Evolutionary conservation across 2,888 invertebrate genomes (phyloP).

Genomic region (Philaethria dido): DNA sequence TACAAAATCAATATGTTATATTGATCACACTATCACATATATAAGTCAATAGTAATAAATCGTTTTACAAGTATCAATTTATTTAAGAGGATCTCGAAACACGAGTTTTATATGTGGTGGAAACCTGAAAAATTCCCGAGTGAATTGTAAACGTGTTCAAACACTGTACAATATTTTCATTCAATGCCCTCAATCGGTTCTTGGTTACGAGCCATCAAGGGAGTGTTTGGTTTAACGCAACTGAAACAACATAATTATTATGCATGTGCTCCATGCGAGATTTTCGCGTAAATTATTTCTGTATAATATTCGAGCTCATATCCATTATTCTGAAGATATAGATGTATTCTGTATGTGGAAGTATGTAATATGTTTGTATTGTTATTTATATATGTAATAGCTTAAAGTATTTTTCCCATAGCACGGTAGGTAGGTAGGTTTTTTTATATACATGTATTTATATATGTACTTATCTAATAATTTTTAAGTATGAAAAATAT

Average conservation of each 20-base stretch:
- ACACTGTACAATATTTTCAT: constrained; percentile 65
- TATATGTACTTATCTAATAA: too few relatives aligned
- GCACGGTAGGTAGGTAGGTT: too few relatives aligned
- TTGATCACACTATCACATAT: constrained; percentile 21
- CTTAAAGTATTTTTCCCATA: too few relatives aligned
- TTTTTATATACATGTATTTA: too few relatives aligned
- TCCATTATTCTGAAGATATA: neutral
- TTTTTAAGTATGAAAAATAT: too few relatives aligned
- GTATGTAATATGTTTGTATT: too few relatives aligned
- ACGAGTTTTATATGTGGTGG: constrained; percentile 46
- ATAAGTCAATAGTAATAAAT: constrained; percentile 38
- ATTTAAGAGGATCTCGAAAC: constrained; percentile 46
- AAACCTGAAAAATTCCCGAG: constrained; percentile 63
- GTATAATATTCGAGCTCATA: constrained; percentile 7
- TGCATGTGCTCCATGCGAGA: constrained; percentile 48
- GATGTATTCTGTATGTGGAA: too few relatives aligned
- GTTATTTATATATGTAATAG: too few relatives aligned
- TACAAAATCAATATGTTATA: constrained; percentile 29
- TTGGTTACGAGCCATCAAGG: constrained; percentile 61
- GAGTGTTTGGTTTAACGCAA: constrained; percentile 74
- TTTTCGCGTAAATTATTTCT: constrained; percentile 17
- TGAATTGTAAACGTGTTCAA: constrained; percentile 68
- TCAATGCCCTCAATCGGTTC: constrained; percentile 58
- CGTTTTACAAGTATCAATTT: constrained; percentile 44
- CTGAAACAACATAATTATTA: constrained; percentile 47